A percentile compares a stretch with the other conserved stretches of the same genome.
Conservation (phyloP, 2,888 invertebrate genomes). For the Drosophila peninsularis region DNA sequence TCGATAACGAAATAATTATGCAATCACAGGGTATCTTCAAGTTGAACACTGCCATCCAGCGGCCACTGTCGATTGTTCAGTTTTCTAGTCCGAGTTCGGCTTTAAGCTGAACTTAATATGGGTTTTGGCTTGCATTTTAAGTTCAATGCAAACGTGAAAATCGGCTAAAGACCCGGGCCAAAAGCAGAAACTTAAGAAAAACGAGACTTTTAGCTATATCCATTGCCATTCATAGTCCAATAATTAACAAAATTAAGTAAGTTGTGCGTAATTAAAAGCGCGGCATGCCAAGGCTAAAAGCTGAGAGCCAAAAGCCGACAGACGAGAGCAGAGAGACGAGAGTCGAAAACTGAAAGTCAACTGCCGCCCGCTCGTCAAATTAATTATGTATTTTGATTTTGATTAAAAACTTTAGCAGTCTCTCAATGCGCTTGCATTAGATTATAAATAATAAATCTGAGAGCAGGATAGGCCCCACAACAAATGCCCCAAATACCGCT, state of each 20-base stretch:
- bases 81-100: constrained; percentile 32
- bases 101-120: constrained; percentile 5
- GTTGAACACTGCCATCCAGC: neutral
- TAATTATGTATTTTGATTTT: constrained; percentile 53
- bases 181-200: constrained; percentile 18
- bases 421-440: constrained; percentile 20
- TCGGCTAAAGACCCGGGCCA: constrained; percentile 26
- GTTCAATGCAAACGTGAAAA: constrained; percentile 62
- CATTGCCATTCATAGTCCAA: constrained; percentile 62
- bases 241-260: constrained; percentile 56
- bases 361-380: constrained; percentile 28
- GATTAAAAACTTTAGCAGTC: constrained; percentile 41
- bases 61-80: neutral
- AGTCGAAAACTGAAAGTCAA: neutral
- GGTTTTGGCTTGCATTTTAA: constrained; percentile 49
- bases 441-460: constrained; percentile 64
- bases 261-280: constrained; percentile 54
- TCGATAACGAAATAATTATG: neutral
- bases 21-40: neutral
- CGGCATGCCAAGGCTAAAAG: constrained; percentile 47
- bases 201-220: constrained; percentile 24
- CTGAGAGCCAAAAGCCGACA: neutral
- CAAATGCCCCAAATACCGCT: constrained; percentile 17
- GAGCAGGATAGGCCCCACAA: constrained; percentile 12
- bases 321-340: neutral